These are phyloP conservation scores for Heliconius eleuchia DNA, from an alignment of 1,140 invertebrate genomes.

Conservation along the genomic window DNA sequence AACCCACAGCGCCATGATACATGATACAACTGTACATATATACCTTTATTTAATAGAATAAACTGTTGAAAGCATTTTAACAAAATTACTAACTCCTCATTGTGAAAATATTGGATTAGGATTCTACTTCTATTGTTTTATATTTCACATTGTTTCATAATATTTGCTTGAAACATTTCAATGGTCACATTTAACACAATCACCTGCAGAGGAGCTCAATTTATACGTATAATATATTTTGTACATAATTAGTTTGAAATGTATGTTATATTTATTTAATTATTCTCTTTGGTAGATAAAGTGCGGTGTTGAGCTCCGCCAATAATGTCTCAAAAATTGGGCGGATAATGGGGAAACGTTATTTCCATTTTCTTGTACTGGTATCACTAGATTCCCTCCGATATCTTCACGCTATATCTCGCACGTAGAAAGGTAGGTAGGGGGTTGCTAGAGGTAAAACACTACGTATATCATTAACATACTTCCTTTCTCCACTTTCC, in stretches of 20 bases:
- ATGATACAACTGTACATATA: no score
- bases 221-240: not conserved
- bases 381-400: not conserved
- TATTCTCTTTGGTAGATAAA: not conserved
- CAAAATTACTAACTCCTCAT: not conserved
- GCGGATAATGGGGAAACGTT: not conserved
- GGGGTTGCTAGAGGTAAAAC: no score
- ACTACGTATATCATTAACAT: no score
- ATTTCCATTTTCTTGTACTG: not conserved
- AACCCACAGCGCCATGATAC: no score
- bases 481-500: no score
- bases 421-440: no score
- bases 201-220: not conserved
- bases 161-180: not conserved
- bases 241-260: not conserved
- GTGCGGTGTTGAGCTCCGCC: not conserved
- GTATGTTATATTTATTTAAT: not conserved
- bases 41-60: not conserved
- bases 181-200: not conserved
- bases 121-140: not conserved
- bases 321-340: not conserved
- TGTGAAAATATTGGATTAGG: not conserved
- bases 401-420: not conserved
- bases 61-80: not conserved
- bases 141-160: conserved; percentile 1